A percentile compares a stretch with the other conserved stretches of the same genome.
phyloP scores from a whole-genome alignment of 1,140 invertebrate genomes.

The Hycleus phaleratus region DNA sequence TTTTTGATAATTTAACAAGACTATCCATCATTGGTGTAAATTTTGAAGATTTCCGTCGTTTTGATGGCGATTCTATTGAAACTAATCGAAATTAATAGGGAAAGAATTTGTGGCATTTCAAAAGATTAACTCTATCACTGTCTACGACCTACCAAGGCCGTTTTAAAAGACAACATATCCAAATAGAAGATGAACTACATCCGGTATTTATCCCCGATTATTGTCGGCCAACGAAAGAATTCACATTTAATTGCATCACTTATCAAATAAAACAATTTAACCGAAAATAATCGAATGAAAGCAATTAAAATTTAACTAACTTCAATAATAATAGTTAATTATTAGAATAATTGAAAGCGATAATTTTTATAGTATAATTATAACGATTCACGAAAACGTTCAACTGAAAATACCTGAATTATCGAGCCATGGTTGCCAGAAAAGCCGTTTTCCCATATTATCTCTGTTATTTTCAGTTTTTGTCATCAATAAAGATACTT shows the following conservation, averaged over 20 bases:
- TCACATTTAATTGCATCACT: not conserved
- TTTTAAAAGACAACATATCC: not conserved
- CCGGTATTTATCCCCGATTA: slow-evolving; percentile 4
- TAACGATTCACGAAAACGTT: too few species aligned
- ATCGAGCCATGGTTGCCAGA: slow-evolving; percentile 37
- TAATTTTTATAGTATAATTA: too few species aligned
- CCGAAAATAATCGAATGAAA: not conserved
- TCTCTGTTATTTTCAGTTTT: not conserved
- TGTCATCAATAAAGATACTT: slow-evolving; percentile 23
- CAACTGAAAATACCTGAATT: slow-evolving; percentile 1
- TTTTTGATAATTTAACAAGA: too few species aligned
- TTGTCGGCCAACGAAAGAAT: not conserved
- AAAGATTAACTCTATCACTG: not conserved
- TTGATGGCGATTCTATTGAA: too few species aligned
- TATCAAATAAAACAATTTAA: not conserved
- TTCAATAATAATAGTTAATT: too few species aligned
- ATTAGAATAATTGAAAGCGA: too few species aligned
- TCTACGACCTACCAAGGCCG: slow-evolving; percentile 19
- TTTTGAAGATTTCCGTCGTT: too few species aligned
- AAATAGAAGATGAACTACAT: slow-evolving; percentile 15
- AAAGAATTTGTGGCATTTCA: not conserved
- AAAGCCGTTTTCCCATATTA: slow-evolving; percentile 14
- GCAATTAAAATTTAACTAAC: not conserved
- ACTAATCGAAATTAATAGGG: too few species aligned
- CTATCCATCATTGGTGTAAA: too few species aligned